Base-by-base conservation (phyloP, 2,888 invertebrate genomes). In the Dorcus hopei region DNA sequence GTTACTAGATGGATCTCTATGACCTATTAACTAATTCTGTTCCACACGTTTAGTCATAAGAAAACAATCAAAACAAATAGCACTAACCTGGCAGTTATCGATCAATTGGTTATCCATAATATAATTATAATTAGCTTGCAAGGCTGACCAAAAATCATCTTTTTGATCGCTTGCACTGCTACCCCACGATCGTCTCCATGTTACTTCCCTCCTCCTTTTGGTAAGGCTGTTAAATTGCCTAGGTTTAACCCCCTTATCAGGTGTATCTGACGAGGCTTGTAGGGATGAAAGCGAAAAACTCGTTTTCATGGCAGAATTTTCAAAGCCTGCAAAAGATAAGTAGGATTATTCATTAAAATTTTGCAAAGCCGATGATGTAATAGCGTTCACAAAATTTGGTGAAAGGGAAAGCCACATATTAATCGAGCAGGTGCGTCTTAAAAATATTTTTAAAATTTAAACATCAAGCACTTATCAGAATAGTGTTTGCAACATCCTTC, bases 81-180 rank as follows among this genome's bases (percentile, higher is more conserved):
- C 14, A 70, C 72, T 72, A 65, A 81, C 82, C 77, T 87, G 86
- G 82, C 95, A 95, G 68, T 90, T 88, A 75, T 95, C 93, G 63
- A 96, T 90, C 68, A 96, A 88, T 79, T 94, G 91, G 73, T 92
- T 93, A 79, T 94, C 94, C 95, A 96, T 95, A 74, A 96, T 91
- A 79, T 93, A 96, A 77, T 95, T 90, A 80, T 95, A 95, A 80
- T 93, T 92, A 57, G 91, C 90, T 79, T 93, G 90, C 71, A 95
- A 86, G 60, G 93, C 88, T 66, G 92, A 91, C 94, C 95, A 95
- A 69, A 95, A 90, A 75, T 95, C 94, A 80, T 95, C 94, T 77
- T 89, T 89, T 68, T 85, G 85, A 64, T 87, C 86, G 76, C 91
- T 90, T 50, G 87, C 82, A 64, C 81, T 79, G 14, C 87, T 88